phyloP scores from a whole-genome alignment of 1,140 invertebrate species.

The Philotrypesis tridentata region DNA sequence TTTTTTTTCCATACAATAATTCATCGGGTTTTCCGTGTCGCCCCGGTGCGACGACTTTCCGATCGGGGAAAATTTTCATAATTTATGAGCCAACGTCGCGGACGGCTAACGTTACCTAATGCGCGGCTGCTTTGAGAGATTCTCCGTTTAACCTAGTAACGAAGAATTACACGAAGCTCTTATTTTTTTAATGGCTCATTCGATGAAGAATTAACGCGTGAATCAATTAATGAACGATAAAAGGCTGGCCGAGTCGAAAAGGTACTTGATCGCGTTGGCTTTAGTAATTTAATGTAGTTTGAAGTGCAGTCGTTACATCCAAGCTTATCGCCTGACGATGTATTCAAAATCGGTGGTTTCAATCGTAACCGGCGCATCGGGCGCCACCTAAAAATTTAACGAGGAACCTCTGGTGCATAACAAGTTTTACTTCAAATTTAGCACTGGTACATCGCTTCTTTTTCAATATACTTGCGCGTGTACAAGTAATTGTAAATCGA shows the following conservation, averaged over 20 bases:
- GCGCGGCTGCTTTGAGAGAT: not conserved
- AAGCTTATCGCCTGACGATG: not conserved
- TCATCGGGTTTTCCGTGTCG: not conserved
- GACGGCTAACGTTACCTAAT: conserved; percentile 24
- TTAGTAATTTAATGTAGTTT: not conserved
- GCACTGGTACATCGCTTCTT: not conserved
- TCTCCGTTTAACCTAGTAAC: not conserved
- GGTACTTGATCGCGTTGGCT: not conserved
- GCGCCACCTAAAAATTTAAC: not conserved
- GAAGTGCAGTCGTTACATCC: not conserved
- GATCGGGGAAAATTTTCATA: not conserved
- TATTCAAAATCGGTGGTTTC: not conserved
- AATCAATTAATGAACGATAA: too few relatives aligned
- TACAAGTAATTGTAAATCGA: too few relatives aligned
- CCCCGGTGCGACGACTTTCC: not conserved
- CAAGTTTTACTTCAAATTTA: not conserved
- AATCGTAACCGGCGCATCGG: not conserved
- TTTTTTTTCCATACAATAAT: not conserved
- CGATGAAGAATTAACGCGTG: too few relatives aligned
- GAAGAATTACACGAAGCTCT: too few relatives aligned
- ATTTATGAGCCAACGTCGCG: not conserved
- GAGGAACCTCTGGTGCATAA: not conserved
- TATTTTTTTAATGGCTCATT: too few relatives aligned
- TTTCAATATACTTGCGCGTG: too few relatives aligned
- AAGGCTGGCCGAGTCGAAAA: not conserved